phyloP scores from a whole-genome alignment of 2,113 vertebrate species.

The Corvus cornix region DNA sequence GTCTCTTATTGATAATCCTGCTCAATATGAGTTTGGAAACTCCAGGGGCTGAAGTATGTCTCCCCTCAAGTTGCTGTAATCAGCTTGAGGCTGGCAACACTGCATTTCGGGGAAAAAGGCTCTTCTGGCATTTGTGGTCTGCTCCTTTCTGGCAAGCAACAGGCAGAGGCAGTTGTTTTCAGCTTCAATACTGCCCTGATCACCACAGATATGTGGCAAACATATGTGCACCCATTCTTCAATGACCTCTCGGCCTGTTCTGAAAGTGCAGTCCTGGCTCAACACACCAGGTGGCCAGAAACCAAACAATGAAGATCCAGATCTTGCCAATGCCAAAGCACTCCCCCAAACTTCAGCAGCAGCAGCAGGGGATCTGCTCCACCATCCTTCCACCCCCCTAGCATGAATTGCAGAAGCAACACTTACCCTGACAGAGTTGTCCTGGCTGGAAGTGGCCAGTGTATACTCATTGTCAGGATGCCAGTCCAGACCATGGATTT shows the following conservation, averaged over 20 bases:
- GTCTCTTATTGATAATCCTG: neutral
- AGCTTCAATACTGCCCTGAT: neutral
- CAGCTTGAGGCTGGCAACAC: neutral
- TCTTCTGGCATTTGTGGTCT: neutral
- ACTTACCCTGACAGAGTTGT: constrained; percentile 95
- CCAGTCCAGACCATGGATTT: constrained; percentile 98
- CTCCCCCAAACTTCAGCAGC: neutral
- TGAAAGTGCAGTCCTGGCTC: neutral
- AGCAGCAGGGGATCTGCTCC: neutral
- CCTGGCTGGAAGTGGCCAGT: constrained; percentile 95
- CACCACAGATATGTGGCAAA: neutral
- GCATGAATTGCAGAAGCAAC: neutral
- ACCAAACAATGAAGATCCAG: neutral
- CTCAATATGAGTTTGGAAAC: neutral
- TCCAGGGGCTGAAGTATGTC: neutral
- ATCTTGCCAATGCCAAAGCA: neutral
- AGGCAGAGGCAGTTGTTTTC: neutral
- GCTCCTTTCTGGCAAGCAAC: neutral
- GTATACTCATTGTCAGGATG: constrained; percentile 94
- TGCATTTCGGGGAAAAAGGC: neutral
- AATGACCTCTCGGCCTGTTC: neutral
- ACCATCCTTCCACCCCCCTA: neutral
- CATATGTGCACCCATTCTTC: neutral
- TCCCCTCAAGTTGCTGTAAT: neutral
- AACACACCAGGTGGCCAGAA: neutral